phyloP scores from a whole-genome alignment of 2,113 vertebrate species.

The Petromus typicus region DNA sequence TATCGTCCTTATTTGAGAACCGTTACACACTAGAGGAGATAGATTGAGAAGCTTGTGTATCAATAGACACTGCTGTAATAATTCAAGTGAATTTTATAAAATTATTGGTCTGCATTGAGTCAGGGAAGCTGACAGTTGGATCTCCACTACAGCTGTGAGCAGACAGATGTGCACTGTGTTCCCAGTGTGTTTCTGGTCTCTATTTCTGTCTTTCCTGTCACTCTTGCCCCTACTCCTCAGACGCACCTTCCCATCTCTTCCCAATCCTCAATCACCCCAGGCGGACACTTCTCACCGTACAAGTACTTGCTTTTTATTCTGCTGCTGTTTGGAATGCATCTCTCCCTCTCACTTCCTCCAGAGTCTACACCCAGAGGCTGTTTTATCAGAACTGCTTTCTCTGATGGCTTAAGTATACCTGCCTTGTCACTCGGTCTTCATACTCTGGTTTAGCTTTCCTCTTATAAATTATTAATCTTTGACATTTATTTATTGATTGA shows the following conservation, averaged over 20 bases:
- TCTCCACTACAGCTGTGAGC: not conserved
- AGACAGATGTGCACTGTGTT: not conserved
- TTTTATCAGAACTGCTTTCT: not conserved
- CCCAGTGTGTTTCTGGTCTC: not conserved
- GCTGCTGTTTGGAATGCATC: not conserved
- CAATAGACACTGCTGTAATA: not conserved
- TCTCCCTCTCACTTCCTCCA: not conserved
- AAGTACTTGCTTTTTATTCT: not conserved
- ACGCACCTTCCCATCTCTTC: fast-evolving
- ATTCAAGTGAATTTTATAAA: not conserved
- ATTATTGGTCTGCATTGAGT: not conserved
- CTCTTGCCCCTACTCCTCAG: too few species aligned
- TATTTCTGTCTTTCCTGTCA: too few species aligned
- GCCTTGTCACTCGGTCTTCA: not conserved
- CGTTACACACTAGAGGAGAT: not conserved
- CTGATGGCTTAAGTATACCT: not conserved
- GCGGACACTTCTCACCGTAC: too few species aligned
- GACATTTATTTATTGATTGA: not conserved
- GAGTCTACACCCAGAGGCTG: not conserved
- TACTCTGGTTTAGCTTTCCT: not conserved
- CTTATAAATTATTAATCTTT: not conserved
- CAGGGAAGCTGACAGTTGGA: not conserved
- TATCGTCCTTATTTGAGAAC: not conserved
- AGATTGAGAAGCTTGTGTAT: not conserved
- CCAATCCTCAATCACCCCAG: fast-evolving